A percentile compares a stretch with the other conserved stretches of the same genome.
Conservation (phyloP, 1,140 invertebrate genomes). For the Panagrolaimus sp. region DNA sequence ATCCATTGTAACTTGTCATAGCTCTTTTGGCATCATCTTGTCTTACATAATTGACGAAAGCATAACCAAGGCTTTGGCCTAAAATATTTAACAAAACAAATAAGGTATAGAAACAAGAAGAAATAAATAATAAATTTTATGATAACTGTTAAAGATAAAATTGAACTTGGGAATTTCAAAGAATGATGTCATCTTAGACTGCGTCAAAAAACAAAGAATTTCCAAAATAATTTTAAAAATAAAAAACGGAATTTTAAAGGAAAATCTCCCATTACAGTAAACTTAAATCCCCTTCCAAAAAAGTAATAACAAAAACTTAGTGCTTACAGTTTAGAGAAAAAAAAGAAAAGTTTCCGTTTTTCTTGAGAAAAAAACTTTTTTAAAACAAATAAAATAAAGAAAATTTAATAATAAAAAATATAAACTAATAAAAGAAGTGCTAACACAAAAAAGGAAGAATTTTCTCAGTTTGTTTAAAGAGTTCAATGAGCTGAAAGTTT, state of each 20-base stretch:
- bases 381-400: background rate
- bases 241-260: background rate
- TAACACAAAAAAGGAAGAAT: slow-evolving; percentile 19
- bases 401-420: slow-evolving; percentile 11
- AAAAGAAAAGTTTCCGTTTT: slow-evolving; percentile 5
- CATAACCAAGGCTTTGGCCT: slow-evolving; percentile 97
- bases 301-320: too few species aligned
- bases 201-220: too few species aligned
- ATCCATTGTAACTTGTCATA: slow-evolving; percentile 89
- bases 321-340: background rate
- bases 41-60: slow-evolving; percentile 95
- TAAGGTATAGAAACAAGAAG: too few species aligned
- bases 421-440: slow-evolving; percentile 26
- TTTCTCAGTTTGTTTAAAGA: slow-evolving; percentile 7
- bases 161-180: too few species aligned
- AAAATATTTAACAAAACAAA: slow-evolving; percentile 54
- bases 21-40: slow-evolving; percentile 95
- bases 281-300: too few species aligned
- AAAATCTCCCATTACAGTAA: background rate
- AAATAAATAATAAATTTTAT: too few species aligned
- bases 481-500: background rate
- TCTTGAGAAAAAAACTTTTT: too few species aligned
- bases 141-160: too few species aligned
- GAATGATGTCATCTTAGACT: too few species aligned
- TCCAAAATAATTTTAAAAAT: too few species aligned